These are phyloP conservation scores for Mimumesa dahlbomi DNA, from an alignment of 2,888 invertebrate genomes.

Conservation along the genomic window DNA sequence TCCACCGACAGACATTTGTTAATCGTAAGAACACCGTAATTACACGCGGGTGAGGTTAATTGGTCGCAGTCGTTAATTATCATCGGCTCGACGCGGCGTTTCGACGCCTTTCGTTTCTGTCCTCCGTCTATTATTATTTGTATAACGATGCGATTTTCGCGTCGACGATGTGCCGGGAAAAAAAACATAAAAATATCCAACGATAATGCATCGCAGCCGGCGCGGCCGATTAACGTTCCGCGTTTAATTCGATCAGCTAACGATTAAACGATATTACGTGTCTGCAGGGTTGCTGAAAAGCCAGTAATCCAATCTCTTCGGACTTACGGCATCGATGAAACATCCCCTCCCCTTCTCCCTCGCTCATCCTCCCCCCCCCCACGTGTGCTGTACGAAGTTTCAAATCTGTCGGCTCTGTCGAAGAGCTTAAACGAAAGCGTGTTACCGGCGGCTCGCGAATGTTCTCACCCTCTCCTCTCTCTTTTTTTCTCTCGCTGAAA, in stretches of 20 bases:
- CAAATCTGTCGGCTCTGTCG: background rate
- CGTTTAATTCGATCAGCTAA: no score
- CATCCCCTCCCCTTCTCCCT: no score
- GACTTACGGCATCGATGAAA: no score
- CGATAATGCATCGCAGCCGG: no score
- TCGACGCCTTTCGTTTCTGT: background rate
- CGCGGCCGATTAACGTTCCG: no score
- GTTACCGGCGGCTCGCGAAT: background rate
- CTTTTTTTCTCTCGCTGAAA: no score
- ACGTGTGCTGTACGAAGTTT: background rate
- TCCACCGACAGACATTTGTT: no score
- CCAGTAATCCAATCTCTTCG: no score
- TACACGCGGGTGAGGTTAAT: constrained; percentile 53
- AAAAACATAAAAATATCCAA: no score
- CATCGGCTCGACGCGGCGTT: constrained; percentile 11
- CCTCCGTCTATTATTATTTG: constrained; percentile 23
- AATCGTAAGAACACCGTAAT: constrained; percentile 37
- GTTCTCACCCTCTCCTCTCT: background rate
- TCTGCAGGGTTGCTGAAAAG: no score
- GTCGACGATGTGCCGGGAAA: constrained; percentile 16
- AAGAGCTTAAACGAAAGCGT: constrained; percentile 1
- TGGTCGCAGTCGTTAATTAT: constrained; percentile 56
- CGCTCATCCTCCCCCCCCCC: no score
- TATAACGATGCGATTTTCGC: constrained; percentile 33
- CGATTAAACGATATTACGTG: no score